phyloP scores from a whole-genome alignment of 2,888 invertebrate genomes.

The Tubulanus polymorphus region DNA sequence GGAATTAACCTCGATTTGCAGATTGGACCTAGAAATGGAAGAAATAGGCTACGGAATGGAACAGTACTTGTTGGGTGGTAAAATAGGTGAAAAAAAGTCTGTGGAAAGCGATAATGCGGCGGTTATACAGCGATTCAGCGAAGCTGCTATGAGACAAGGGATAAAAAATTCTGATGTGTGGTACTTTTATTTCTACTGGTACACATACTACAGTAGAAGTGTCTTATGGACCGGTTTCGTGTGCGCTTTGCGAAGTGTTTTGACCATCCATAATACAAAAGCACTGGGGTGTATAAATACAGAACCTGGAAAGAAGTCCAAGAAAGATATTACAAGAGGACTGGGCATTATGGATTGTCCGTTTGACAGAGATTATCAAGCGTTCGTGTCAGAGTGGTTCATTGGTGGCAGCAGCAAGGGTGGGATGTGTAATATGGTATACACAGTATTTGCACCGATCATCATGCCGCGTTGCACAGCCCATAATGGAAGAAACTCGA shows the following conservation, averaged over 20 bases:
- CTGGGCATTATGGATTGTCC: not conserved
- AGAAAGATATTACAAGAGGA: not conserved
- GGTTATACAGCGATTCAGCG: not conserved
- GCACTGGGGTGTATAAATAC: not conserved
- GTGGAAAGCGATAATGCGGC: not conserved
- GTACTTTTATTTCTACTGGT: conserved; percentile 2
- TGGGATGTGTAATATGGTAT: not conserved
- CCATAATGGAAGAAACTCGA: not conserved
- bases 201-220: not conserved
- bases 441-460: not conserved
- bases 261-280: not conserved
- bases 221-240: not conserved
- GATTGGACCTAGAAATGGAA: not conserved
- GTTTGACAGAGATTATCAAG: conserved; percentile 1
- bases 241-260: not conserved
- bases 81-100: not conserved
- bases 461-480: not conserved
- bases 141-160: conserved; percentile 1
- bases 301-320: not conserved
- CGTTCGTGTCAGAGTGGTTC: not conserved
- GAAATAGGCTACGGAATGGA: not conserved
- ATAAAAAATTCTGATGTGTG: not conserved
- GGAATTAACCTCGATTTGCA: not conserved
- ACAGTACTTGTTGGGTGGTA: not conserved
- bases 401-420: not conserved